Base-by-base conservation (phyloP, 2,888 invertebrate genomes). In the Chydorus sphaericus region DNA sequence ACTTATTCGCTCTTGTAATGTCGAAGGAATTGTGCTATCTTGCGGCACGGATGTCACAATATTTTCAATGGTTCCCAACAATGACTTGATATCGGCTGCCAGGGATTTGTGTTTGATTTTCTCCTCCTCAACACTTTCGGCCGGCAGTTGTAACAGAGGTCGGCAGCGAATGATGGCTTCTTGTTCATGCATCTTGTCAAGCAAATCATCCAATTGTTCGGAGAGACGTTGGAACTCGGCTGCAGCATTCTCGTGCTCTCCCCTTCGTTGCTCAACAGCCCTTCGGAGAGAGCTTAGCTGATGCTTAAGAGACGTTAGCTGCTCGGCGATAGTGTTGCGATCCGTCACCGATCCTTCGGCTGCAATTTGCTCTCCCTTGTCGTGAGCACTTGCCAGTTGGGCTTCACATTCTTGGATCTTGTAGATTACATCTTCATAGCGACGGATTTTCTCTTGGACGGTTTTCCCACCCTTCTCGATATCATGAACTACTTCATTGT, bases 321-420 rank as follows among this genome's bases (percentile, higher is more conserved):
- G 83, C 66, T 90, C 88, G 2, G 88, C 89, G 6, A 93, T 83
- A 62, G 82, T 82, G 63, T 91, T 91, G 63, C 86, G 78, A 63
- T 92, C 92, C 18, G 85, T 83, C 0, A 86, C 82, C 3, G 87
- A 83, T 39, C 91, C 90, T 71, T 93, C 92, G 1, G 84, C 83
- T 1, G 89, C 89, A 31, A 94, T 92, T 68, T 90, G 88, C 65
- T 89, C 87, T 0, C 92, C 93, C 68, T 92, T 92, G 66, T 93
- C 93, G 14, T 82, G 82, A 1, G 92, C 90, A 5, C 86, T 81
- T 0, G 89, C 85, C 8, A 93, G 70, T 33, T 85, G 74, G 10
- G 90, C 91, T 69, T 92, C 92, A 67, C 87, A 89, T 64, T 89
- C 89, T 71, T 89, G 90, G 54, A 92, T 88, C 66, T 86, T 87